Evolutionary conservation across 2,888 invertebrate genomes (phyloP).

Genomic region (Drosophila seclusa): DNA sequence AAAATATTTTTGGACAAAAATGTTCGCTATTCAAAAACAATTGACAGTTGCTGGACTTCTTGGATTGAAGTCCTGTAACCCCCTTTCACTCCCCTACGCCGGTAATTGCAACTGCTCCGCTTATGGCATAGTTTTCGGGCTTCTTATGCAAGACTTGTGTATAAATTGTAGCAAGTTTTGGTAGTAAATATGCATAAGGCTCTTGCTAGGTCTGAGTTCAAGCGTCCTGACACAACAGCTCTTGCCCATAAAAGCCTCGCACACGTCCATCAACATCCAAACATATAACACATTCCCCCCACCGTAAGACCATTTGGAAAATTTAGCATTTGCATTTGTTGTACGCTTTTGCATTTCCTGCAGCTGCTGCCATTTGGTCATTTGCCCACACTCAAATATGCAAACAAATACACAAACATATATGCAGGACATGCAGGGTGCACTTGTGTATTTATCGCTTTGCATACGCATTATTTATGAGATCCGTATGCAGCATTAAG

Average conservation of each 20-base stretch:
- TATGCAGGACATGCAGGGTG: slow-evolving; percentile 29
- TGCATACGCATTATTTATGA: slow-evolving; percentile 77
- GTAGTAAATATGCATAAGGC: slow-evolving; percentile 73
- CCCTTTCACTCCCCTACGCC: background rate
- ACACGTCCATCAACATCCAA: slow-evolving; percentile 68
- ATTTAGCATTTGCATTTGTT: slow-evolving; percentile 50
- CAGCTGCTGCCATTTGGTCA: slow-evolving; percentile 49
- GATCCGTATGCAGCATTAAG: slow-evolving; percentile 54
- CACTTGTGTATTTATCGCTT: slow-evolving; percentile 73
- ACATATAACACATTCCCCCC: background rate
- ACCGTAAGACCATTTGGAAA: slow-evolving; percentile 17
- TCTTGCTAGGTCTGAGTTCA: slow-evolving; percentile 23
- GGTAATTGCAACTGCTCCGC: slow-evolving; percentile 36
- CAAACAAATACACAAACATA: background rate
- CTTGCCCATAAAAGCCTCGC: slow-evolving; percentile 57
- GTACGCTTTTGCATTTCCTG: slow-evolving; percentile 23
- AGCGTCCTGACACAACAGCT: slow-evolving; percentile 39
- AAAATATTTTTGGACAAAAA: slow-evolving; percentile 5
- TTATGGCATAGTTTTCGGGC: slow-evolving; percentile 33
- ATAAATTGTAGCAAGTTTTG: slow-evolving; percentile 58
- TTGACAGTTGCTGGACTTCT: slow-evolving; percentile 35
- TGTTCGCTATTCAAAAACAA: slow-evolving; percentile 38
- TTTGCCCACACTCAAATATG: slow-evolving; percentile 17
- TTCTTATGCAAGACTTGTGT: slow-evolving; percentile 53
- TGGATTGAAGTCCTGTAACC: background rate